Evolutionary conservation across 2,113 vertebrate species (phyloP), one percentile per base, ranked within the genome.

Genomic region (Dasyornis broadbenti): DNA sequence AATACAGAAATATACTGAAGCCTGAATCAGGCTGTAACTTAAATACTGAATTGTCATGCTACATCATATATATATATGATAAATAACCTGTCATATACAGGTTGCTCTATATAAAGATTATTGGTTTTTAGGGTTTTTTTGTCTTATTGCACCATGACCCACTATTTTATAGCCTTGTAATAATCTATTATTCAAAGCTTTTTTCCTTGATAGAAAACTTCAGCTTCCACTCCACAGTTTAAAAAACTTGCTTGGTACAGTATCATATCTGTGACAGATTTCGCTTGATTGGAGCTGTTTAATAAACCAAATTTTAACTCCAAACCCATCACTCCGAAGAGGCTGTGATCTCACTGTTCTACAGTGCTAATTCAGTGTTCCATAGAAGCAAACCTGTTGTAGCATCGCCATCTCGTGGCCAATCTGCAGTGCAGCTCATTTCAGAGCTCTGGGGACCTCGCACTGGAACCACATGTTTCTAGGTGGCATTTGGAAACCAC

Each of bases 271-370:
- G 28, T 20, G 33, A 9, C 22, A 57, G 22, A n/a, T 64, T 54
- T 77, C n/a, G 22, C 15, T 33, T 10, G 9, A 26, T 3, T 56
- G 33, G 20, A 60, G 22, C 6, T 49, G 40, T 33, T 54, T n/a
- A n/a, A 35, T 37, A n/a, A 23, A 18, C 7, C 4, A 16, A 13
- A 18, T 8, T 20, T 54, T 45, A n/a, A 40, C 44, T 19, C 24
- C 14, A 31, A 52, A 24, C 17, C 3, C 3, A 0, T 24, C 63
- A 5, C 26, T 31, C 7, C 10, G 11, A 40, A 68, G 33, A 11
- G 44, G 37, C 61, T 6, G 52, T 0, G n/a, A 16, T 3, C 30
- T 10, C 70, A 0, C 24, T 3, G 18, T 0, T 3, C 27, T 0
- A 4, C 42, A 21, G 30, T 45, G 14, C 26, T 4, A 1, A 56